Conservation (phyloP, 2,797 vertebrate species). For the Diceros bicornis region DNA sequence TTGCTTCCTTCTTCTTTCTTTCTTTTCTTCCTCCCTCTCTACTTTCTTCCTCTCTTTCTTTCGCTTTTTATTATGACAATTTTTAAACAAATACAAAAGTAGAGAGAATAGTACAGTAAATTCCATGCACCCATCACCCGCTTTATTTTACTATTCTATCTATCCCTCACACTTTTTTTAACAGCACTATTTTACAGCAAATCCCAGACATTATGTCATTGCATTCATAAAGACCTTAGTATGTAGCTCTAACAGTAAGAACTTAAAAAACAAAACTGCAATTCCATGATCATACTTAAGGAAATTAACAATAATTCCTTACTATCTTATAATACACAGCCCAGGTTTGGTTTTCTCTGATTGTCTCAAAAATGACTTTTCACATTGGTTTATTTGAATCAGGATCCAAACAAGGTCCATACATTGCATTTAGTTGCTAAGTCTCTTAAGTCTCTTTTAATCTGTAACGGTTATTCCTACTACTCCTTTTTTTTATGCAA, state of each 20-base stretch:
- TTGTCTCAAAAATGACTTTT: slow-evolving; percentile 21
- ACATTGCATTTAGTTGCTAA: not conserved
- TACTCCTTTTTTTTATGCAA: not conserved
- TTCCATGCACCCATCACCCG: not conserved
- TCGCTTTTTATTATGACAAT: slow-evolving; percentile 47
- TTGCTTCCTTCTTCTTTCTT: no score
- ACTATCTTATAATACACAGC: not conserved
- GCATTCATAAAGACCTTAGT: not conserved
- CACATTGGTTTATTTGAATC: not conserved
- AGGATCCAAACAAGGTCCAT: not conserved
- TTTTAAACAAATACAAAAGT: slow-evolving; percentile 38
- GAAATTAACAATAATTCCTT: not conserved
- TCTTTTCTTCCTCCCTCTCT: not conserved
- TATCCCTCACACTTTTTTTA: not conserved
- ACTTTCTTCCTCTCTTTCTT: not conserved
- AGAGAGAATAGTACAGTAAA: not conserved
- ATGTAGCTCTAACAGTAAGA: not conserved
- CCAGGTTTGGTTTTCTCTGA: not conserved
- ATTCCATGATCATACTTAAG: not conserved
- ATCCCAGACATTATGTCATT: not conserved
- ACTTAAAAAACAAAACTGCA: not conserved
- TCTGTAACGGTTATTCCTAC: not conserved
- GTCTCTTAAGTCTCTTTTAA: not conserved
- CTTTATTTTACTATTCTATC: not conserved
- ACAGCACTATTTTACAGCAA: not conserved